Evolutionary conservation across 1,140 invertebrate species (phyloP), one percentile per base, ranked within the genome.

Genomic region (Melitaea cinxia): DNA sequence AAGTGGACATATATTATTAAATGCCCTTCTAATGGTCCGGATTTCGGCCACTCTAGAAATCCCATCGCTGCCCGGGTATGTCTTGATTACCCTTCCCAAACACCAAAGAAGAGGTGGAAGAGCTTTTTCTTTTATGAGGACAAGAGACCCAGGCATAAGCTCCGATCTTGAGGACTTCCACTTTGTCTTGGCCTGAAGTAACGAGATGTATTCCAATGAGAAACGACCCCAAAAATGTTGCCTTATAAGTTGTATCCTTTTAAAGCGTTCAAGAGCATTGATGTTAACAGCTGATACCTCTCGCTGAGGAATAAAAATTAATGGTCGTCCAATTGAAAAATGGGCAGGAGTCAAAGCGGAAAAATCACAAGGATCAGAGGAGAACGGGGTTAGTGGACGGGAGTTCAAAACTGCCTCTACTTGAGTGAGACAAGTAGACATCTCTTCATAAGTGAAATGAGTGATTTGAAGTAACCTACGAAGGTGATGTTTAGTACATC

Each of bases 301-400:
- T 66, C 14, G 52, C 15, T 19, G 14, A 7, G 58, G 70, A 9
- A 72, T 37, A 17, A 64, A 72, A 17, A 37, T 70, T 17, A 80
- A 17, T 42, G 76, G 14, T 39, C 58, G 21, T 60, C 86, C 79
- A 58, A 82, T 77, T 0, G 84, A 45, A 54, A 82, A 82, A 54
- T 83, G 80, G 1, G 72, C 70, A 6, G 80, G 75, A 33, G 78
- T 83, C 6, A 88, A 56, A 9, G 59, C 49, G n/a, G 63, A 50
- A 12, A 72, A 30, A 24, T 86, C 80, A 23, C 42, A 55, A 7
- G 74, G 68, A 63, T 83, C 12, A 70, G 47, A 1, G 62, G 81
- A 50, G 66, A 71, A 17, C 28, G 69, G 73, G 21, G 65, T 73
- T 12, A 73, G 45, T 6, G 72, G 72, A 33, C 64, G 56, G 1